phyloP scores from a whole-genome alignment of 2,888 invertebrate genomes.

The Cloeon dipterum region DNA sequence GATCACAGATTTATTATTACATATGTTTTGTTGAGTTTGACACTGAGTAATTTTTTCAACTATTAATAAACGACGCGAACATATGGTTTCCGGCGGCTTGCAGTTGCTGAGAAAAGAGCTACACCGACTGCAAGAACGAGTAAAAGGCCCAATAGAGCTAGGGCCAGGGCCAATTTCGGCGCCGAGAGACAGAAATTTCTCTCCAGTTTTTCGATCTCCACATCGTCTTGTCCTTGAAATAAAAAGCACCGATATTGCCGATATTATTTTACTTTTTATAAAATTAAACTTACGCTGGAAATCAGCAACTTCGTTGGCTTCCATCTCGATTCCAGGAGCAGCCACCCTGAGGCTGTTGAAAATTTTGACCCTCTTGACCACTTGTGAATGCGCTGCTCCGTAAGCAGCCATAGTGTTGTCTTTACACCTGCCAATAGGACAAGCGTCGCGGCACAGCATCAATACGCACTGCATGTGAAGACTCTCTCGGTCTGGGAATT shows the following conservation, averaged over 20 bases:
- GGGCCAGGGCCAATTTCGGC: constrained; percentile 51
- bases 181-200: constrained; percentile 47
- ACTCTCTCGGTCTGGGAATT: constrained; percentile 57
- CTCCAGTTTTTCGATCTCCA: no score
- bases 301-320: no score
- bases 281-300: no score
- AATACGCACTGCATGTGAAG: constrained; percentile 55
- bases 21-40: no score
- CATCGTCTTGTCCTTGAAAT: no score
- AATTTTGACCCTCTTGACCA: constrained; percentile 43
- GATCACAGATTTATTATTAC: no score
- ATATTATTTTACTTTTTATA: no score
- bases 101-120: constrained; percentile 30
- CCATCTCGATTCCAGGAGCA: constrained; percentile 52
- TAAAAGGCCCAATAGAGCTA: constrained; percentile 45
- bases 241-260: no score
- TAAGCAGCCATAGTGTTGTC: no score
- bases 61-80: background rate
- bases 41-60: no score
- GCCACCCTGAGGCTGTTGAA: constrained; percentile 61
- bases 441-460: constrained; percentile 48
- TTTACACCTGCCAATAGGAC: no score
- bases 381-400: no score
- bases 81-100: background rate
- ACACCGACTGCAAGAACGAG: constrained; percentile 46